phyloP scores from a whole-genome alignment of 1,140 invertebrate species.

The Alviniconcha marisindica region DNA sequence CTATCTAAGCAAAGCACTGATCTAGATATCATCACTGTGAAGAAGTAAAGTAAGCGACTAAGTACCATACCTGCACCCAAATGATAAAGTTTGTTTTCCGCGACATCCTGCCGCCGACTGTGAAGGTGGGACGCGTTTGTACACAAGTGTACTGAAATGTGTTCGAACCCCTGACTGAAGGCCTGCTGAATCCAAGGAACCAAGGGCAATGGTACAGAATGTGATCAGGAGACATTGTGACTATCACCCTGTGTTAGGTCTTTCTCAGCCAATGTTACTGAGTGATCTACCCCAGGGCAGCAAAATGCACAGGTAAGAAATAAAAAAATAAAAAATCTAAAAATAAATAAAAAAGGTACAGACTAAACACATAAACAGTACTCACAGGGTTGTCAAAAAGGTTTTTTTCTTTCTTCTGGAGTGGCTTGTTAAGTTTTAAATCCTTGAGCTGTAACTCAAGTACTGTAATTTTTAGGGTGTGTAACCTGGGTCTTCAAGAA shows the following conservation, averaged over 20 bases:
- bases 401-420: too few species aligned
- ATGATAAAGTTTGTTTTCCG: conserved; percentile 41
- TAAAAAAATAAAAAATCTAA: too few species aligned
- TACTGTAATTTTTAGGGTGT: too few species aligned
- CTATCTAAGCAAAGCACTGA: too few species aligned
- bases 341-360: too few species aligned
- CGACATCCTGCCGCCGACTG: conserved; percentile 32
- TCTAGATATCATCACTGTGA: too few species aligned
- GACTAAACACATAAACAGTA: neutral
- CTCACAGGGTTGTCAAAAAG: conserved; percentile 27
- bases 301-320: neutral
- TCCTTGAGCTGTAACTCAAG: too few species aligned
- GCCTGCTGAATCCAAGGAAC: conserved; percentile 38
- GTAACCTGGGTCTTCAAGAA: too few species aligned
- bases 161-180: conserved; percentile 27
- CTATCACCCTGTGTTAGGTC: conserved; percentile 1
- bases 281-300: conserved; percentile 16
- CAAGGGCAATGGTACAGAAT: conserved; percentile 31
- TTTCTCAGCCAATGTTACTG: conserved; percentile 11
- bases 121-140: neutral
- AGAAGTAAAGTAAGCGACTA: neutral
- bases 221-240: conserved; percentile 8
- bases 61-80: conserved; percentile 35
- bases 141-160: conserved; percentile 38
- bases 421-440: too few species aligned